phyloP scores from a whole-genome alignment of 2,797 vertebrate species.

The Picus viridis region DNA sequence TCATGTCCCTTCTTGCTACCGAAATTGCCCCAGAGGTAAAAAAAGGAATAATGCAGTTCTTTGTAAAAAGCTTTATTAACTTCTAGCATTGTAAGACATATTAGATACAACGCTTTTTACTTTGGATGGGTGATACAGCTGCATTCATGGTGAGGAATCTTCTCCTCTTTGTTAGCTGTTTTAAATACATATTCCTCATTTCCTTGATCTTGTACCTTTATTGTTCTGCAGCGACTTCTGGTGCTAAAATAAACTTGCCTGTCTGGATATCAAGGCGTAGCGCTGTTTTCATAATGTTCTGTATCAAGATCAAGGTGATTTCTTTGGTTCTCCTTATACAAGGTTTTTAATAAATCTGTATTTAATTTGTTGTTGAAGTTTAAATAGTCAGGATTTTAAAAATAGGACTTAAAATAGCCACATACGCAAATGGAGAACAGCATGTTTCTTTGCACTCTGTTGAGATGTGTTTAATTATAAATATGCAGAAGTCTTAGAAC shows the following conservation, averaged over 20 bases:
- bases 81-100: not conserved
- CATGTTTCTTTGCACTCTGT: conserved; percentile 22
- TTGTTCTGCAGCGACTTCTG: conserved; percentile 7
- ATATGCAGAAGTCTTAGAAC: conserved; percentile 35
- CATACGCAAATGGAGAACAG: conserved; percentile 20
- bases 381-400: conserved; percentile 37
- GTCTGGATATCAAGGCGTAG: conserved; percentile 30
- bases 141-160: not conserved
- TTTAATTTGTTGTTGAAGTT: conserved; percentile 62
- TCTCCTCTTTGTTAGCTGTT: conserved; percentile 4
- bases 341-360: conserved; percentile 41
- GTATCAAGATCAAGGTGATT: conserved; percentile 30
- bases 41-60: not conserved
- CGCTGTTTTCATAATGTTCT: conserved; percentile 41
- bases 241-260: conserved; percentile 47
- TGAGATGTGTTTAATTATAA: conserved; percentile 41
- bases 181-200: conserved; percentile 32
- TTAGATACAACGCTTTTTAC: not conserved
- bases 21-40: not conserved
- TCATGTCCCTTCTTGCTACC: not conserved
- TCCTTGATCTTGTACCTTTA: conserved; percentile 48
- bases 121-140: not conserved
- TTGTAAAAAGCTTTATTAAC: not conserved
- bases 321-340: conserved; percentile 23
- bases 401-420: conserved; percentile 15